These are phyloP conservation scores for Emydura subglobosa DNA, from an alignment of 2,113 vertebrate species.

Conservation along the genomic window DNA sequence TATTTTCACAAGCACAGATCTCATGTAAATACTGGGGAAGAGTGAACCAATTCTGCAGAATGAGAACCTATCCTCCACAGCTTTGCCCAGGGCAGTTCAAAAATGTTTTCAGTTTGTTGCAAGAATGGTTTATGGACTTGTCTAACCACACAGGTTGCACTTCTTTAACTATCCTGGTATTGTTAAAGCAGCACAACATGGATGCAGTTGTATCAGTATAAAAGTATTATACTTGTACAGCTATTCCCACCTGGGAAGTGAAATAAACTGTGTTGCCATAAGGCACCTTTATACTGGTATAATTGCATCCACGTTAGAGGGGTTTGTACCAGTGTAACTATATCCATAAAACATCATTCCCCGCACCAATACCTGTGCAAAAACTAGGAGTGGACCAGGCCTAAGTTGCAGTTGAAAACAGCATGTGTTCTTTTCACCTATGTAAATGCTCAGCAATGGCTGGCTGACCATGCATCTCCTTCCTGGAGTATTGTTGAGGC, in stretches of 20 bases:
- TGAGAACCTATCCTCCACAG: not conserved
- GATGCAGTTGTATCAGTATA: too few relatives aligned
- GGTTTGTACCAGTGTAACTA: not conserved
- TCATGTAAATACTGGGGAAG: not conserved
- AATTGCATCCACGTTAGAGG: too few relatives aligned
- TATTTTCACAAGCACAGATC: not conserved
- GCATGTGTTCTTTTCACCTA: not conserved
- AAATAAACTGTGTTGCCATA: too few relatives aligned
- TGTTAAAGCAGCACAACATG: too few relatives aligned
- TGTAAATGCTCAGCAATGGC: not conserved
- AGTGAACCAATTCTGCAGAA: not conserved
- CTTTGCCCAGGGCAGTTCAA: not conserved
- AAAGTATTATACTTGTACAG: too few relatives aligned
- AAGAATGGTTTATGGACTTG: too few relatives aligned
- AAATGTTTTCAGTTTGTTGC: too few relatives aligned
- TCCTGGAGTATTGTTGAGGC: not conserved
- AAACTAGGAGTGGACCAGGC: not conserved
- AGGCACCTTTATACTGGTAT: too few relatives aligned
- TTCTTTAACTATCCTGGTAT: too few relatives aligned
- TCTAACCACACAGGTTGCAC: too few relatives aligned
- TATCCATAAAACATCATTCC: not conserved
- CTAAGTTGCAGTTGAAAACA: not conserved
- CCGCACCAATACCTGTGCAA: not conserved
- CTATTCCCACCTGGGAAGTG: too few relatives aligned
- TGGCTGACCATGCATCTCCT: not conserved